Evolutionary conservation across 2,113 vertebrate genomes (phyloP).

Genomic region (Suricata suricatta): DNA sequence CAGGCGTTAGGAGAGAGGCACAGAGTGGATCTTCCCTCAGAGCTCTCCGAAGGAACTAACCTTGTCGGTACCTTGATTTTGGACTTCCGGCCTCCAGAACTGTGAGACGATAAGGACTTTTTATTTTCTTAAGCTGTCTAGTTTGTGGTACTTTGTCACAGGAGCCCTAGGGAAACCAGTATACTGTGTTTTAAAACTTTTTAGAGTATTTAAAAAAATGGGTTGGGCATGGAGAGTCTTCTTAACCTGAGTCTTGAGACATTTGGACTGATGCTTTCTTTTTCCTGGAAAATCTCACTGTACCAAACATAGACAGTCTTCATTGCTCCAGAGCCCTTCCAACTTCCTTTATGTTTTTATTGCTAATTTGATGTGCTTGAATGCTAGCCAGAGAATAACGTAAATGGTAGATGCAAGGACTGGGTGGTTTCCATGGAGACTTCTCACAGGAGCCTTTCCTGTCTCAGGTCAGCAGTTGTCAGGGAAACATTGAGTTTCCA

Average conservation of each 20-base stretch:
- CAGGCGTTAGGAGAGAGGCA: neutral
- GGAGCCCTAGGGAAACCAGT: neutral
- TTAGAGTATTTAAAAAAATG: conserved; percentile 33
- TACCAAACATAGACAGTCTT: conserved; percentile 41
- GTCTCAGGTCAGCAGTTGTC: conserved; percentile 68
- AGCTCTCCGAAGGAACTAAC: neutral
- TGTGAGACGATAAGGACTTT: neutral
- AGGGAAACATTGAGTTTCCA: conserved; percentile 66
- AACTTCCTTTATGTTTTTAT: conserved; percentile 52
- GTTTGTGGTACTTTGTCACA: neutral
- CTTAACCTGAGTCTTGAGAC: conserved; percentile 44
- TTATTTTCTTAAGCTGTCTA: conserved; percentile 15
- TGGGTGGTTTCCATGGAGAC: conserved; percentile 69
- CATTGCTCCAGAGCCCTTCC: conserved; percentile 22
- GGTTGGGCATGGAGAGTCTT: neutral
- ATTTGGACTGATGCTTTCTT: conserved; percentile 8
- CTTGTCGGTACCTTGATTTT: neutral
- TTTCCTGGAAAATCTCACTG: conserved; percentile 46
- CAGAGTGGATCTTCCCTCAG: neutral
- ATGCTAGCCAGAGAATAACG: conserved; percentile 64
- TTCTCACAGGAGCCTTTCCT: conserved; percentile 1
- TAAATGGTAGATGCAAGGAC: conserved; percentile 51
- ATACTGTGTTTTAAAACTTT: neutral
- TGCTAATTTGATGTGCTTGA: conserved; percentile 66
- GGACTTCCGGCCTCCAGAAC: conserved; percentile 17